Base-by-base conservation (phyloP, 1,140 invertebrate genomes). In the Aphidius gifuensis region DNA sequence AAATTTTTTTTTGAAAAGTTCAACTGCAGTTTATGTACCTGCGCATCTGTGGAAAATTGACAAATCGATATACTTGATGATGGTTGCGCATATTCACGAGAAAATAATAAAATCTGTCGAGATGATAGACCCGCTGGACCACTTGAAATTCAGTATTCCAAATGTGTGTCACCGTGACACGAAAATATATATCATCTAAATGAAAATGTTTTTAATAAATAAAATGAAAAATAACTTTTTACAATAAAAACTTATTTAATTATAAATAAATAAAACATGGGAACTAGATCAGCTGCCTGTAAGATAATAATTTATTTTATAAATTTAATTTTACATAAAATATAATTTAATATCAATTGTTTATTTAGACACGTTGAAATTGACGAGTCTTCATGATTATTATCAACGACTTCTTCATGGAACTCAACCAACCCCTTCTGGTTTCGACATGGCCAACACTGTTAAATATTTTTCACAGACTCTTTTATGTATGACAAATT, bases 391-490 rank as follows among this genome's bases (percentile, higher is more conserved):
- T 67, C 94, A 96, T 81, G 97, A 99, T 80, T 96, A 92, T 80
- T 95, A 98, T 76, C 86, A 93, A 70, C 87, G 96, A 64, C 86
- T 99, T 60, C 86, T 93, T 70, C 94, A 97, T 83, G 93, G 92
- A 68, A 87, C 90, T 69, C 88, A 94, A 73, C 95, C 97, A 40
- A 84, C 92, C 67, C 97, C 97, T 56, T 94, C 93, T 61, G 96
- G 96, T 61, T 83, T 90, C 62, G 97, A 99, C 79, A 94, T 99
- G 77, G 93, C 94, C 57, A 97, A 96, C 75, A 98, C 95, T 60
- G 86, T 99, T 69, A 97, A 98, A 80, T 98, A 96, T 80, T 99
- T 99, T 82, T 96, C 95, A 39, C 94, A 97, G 84, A 97, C 94
- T 55, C 84, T 99, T 60, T 83, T 99, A 68, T 92, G 97, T 98